Conservation (phyloP, 2,888 invertebrate genomes). For the Hipparchia sbordonii region DNA sequence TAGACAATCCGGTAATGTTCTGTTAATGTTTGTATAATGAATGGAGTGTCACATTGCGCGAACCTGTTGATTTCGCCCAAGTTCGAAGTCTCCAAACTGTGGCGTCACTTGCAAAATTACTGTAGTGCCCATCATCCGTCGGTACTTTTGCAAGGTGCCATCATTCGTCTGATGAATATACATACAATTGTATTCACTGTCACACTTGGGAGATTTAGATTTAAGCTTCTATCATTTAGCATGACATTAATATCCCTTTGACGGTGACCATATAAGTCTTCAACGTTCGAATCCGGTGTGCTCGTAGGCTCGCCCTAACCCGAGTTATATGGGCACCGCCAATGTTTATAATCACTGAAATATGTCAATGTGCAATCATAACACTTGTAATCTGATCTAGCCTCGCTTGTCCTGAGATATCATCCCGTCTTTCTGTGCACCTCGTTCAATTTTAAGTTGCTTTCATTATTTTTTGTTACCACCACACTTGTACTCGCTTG, state of each 20-base stretch:
- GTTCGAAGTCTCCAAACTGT: slow-evolving; percentile 63
- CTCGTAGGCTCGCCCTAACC: too few species aligned
- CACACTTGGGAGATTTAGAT: slow-evolving; percentile 77
- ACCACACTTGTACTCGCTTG: slow-evolving; percentile 77
- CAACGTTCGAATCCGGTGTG: neutral
- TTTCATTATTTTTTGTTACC: slow-evolving; percentile 75
- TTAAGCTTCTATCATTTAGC: slow-evolving; percentile 80
- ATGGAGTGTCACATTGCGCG: slow-evolving; percentile 25
- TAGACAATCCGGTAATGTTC: neutral
- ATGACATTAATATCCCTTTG: slow-evolving; percentile 75
- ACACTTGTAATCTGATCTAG: slow-evolving; percentile 77
- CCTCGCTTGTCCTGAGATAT: slow-evolving; percentile 82
- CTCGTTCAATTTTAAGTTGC: slow-evolving; percentile 82
- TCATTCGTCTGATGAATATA: slow-evolving; percentile 74
- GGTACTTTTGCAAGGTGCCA: slow-evolving; percentile 77
- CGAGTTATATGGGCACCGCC: slow-evolving; percentile 53
- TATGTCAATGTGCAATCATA: slow-evolving; percentile 80
- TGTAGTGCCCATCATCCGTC: slow-evolving; percentile 52
- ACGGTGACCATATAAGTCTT: slow-evolving; percentile 44
- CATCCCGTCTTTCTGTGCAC: slow-evolving; percentile 82
- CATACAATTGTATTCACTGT: slow-evolving; percentile 58
- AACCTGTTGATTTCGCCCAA: slow-evolving; percentile 50
- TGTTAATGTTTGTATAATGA: neutral
- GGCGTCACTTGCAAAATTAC: slow-evolving; percentile 75
- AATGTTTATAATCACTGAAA: slow-evolving; percentile 66